Evolutionary conservation across 1,140 invertebrate genomes (phyloP).

Genomic region (Ruditapes philippinarum): DNA sequence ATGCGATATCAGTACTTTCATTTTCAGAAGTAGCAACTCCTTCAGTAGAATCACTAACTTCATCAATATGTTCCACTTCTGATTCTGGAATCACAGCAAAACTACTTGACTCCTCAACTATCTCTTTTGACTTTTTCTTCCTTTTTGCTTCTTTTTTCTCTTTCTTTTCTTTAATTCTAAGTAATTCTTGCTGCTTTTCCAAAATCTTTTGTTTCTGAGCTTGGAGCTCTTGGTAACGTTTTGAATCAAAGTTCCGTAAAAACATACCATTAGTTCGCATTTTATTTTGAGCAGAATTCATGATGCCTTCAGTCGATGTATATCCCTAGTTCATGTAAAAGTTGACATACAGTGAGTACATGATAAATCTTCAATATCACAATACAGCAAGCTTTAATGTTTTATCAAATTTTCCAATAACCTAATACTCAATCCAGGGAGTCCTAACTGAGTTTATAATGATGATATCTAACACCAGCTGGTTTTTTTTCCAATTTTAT

Average conservation of each 20-base stretch:
- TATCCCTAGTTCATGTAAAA: too few species aligned
- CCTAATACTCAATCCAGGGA: not conserved
- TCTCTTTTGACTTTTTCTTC: not conserved
- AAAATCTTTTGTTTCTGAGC: slow-evolving; percentile 55
- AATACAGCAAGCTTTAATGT: not conserved
- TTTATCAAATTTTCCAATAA: not conserved
- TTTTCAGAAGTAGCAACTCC: not conserved
- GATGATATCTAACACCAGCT: too few species aligned
- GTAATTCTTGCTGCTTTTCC: slow-evolving; percentile 52
- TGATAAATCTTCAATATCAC: too few species aligned
- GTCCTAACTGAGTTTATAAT: too few species aligned
- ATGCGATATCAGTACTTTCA: not conserved
- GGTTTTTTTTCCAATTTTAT: too few species aligned
- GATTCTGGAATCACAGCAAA: slow-evolving; percentile 8
- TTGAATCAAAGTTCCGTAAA: slow-evolving; percentile 71
- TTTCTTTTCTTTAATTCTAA: slow-evolving; percentile 53
- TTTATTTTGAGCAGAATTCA: slow-evolving; percentile 57
- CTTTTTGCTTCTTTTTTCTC: slow-evolving; percentile 38
- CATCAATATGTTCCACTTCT: not conserved
- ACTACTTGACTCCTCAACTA: not conserved
- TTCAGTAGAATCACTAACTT: not conserved
- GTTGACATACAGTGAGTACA: too few species aligned
- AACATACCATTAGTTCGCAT: slow-evolving; percentile 73
- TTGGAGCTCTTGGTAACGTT: slow-evolving; percentile 55
- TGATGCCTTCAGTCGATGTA: not conserved